Evolutionary conservation across 2,797 vertebrate species (phyloP).

Genomic region (Cirrhinus molitorella): DNA sequence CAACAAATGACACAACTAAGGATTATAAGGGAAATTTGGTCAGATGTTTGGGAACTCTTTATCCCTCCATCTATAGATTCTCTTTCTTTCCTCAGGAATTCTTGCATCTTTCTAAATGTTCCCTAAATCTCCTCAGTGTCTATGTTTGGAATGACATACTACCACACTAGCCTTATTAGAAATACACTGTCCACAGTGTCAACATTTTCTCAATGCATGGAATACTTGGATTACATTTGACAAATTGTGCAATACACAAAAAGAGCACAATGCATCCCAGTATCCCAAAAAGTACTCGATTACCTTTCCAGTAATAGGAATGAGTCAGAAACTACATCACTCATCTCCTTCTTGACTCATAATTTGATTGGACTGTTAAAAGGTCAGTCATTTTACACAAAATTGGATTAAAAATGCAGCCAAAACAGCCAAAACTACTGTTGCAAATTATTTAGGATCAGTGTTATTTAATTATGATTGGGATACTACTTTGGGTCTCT

Average conservation of each 20-base stretch:
- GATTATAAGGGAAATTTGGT: conserved; percentile 7
- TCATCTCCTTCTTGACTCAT: not conserved
- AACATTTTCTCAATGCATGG: not conserved
- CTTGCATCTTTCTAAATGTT: not conserved
- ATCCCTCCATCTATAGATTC: not conserved
- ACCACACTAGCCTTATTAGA: not conserved
- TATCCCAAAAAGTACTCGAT: not conserved
- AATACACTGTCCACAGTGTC: not conserved
- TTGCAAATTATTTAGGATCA: no score
- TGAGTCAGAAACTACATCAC: not conserved
- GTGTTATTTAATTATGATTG: not conserved
- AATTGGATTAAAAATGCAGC: no score
- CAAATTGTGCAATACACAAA: not conserved
- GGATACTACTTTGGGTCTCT: not conserved
- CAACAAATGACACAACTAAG: not conserved
- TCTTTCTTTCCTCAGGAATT: not conserved
- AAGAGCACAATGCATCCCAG: not conserved
- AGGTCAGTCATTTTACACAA: not conserved
- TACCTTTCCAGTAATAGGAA: not conserved
- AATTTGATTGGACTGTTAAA: not conserved
- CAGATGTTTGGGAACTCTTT: not conserved
- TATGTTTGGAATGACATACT: not conserved
- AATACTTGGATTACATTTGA: not conserved
- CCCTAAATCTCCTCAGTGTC: not conserved
- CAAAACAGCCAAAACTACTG: not conserved